Evolutionary conservation across 2,113 vertebrate genomes (phyloP).

Genomic region (Chlamydotis undulata): DNA sequence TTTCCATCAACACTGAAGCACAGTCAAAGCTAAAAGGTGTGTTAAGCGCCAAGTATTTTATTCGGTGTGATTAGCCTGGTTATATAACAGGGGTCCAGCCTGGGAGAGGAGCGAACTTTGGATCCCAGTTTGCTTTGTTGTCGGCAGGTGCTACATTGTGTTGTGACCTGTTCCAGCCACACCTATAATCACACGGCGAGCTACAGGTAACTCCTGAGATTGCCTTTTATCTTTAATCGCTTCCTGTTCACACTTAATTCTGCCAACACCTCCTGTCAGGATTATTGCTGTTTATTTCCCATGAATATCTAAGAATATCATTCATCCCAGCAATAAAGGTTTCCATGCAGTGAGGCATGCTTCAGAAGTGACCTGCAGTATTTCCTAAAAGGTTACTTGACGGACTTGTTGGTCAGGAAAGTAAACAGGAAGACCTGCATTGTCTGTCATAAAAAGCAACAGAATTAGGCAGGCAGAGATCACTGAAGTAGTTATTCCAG

Average conservation of each 20-base stretch:
- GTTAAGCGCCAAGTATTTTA: not conserved
- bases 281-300: conserved; percentile 62
- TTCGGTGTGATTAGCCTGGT: not conserved
- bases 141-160: conserved; percentile 1
- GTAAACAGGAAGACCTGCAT: conserved; percentile 46
- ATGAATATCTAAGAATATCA: conserved; percentile 66
- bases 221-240: conserved; percentile 63
- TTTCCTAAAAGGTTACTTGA: conserved; percentile 63
- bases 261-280: conserved; percentile 53
- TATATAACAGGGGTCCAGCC: not conserved
- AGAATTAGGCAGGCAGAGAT: not conserved
- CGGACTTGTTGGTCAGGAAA: conserved; percentile 30
- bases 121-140: not conserved
- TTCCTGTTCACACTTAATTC: conserved; percentile 60
- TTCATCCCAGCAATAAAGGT: conserved; percentile 49
- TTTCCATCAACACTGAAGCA: not conserved
- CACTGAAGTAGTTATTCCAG: not conserved
- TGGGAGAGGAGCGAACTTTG: not conserved
- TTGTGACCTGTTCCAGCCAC: conserved; percentile 62
- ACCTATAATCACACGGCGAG: conserved; percentile 18
- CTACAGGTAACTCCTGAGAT: conserved; percentile 59
- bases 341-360: conserved; percentile 6
- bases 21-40: not conserved
- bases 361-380: conserved; percentile 55
- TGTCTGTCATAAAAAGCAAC: conserved; percentile 50